Conservation (phyloP, 2,888 invertebrate species). For the Entomobrya multifasciata region DNA sequence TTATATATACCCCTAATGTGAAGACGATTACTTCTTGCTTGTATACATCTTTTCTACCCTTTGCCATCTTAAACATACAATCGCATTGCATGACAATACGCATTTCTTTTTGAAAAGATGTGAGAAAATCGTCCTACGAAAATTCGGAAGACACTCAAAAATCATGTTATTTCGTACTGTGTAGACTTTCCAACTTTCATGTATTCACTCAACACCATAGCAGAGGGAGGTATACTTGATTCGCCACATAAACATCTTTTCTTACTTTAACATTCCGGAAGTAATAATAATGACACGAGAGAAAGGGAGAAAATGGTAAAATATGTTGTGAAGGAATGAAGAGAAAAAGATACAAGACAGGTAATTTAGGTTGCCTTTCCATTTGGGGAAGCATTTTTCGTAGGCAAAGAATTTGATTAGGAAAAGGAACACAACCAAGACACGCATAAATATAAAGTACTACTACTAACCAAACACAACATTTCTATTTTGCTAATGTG, state of each 20-base stretch:
- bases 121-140: slow-evolving; percentile 21
- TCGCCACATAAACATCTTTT: neutral
- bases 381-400: neutral
- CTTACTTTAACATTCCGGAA: slow-evolving; percentile 45
- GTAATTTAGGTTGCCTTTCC: neutral
- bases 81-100: slow-evolving; percentile 47
- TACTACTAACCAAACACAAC: neutral
- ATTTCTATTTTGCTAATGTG: neutral
- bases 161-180: no score
- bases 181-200: no score
- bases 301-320: neutral
- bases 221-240: no score
- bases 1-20: slow-evolving; percentile 28
- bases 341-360: slow-evolving; percentile 12
- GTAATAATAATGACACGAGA: slow-evolving; percentile 32
- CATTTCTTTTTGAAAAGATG: slow-evolving; percentile 38
- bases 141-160: slow-evolving; percentile 5
- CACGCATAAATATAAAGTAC: neutral
- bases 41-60: neutral
- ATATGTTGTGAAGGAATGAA: neutral
- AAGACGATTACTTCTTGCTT: slow-evolving; percentile 33
- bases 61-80: slow-evolving; percentile 2
- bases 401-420: slow-evolving; percentile 20
- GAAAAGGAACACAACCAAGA: neutral
- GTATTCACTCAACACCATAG: no score